A percentile compares a stretch with the other conserved stretches of the same genome.
Evolutionary conservation across 2,888 invertebrate species (phyloP).

Genomic region (Plebejus melissa): DNA sequence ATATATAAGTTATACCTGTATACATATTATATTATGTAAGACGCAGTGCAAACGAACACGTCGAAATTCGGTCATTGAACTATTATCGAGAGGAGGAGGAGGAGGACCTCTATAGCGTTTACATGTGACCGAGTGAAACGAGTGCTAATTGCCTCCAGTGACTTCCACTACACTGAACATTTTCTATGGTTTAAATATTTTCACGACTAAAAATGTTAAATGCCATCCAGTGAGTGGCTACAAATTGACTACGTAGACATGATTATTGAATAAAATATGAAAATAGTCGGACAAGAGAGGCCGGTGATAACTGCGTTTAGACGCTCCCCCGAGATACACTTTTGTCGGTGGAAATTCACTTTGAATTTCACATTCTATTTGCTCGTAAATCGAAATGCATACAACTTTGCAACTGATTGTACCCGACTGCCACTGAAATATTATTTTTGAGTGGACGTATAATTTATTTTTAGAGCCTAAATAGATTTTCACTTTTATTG

Average conservation of each 20-base stretch:
- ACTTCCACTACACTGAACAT: not conserved
- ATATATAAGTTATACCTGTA: not conserved
- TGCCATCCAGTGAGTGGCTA: not conserved
- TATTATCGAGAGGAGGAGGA: no score
- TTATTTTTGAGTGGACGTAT: no score
- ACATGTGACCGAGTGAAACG: no score
- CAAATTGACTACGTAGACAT: not conserved
- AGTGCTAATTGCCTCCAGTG: no score
- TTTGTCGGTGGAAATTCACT: conserved; percentile 17
- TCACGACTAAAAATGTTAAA: not conserved
- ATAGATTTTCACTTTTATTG: no score
- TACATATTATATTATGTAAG: no score
- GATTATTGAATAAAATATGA: conserved; percentile 4
- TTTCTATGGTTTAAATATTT: not conserved
- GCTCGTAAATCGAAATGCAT: not conserved
- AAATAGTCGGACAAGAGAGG: not conserved
- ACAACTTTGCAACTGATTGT: not conserved
- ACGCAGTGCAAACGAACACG: not conserved
- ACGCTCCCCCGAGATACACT: not conserved
- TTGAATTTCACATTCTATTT: conserved; percentile 17
- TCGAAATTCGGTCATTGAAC: no score
- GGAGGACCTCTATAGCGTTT: no score
- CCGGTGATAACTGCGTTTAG: conserved; percentile 2
- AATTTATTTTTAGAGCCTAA: no score
- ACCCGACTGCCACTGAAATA: not conserved